Conservation (phyloP, 2,797 vertebrate genomes). For the Sylvilagus floridanus region DNA sequence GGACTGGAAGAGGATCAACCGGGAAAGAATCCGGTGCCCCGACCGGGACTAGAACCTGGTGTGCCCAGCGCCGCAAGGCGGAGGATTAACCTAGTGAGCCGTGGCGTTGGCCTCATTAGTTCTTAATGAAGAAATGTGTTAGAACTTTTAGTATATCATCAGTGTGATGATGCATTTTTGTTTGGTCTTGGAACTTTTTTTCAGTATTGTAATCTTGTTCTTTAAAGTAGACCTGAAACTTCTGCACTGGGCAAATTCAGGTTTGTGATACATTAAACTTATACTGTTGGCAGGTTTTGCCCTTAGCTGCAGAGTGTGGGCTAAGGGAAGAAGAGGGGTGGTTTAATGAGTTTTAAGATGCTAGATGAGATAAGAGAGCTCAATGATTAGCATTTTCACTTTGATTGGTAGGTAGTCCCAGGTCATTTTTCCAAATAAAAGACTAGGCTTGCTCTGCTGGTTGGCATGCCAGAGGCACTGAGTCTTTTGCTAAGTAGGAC, state of each 20-base stretch:
- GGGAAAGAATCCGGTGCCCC: too few species aligned
- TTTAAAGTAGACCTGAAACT: neutral
- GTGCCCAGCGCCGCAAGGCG: too few species aligned
- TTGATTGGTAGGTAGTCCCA: neutral
- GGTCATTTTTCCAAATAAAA: constrained; percentile 48
- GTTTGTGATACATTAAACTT: neutral
- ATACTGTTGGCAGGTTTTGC: neutral
- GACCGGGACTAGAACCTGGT: too few species aligned
- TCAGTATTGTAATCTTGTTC: neutral
- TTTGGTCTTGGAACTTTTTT: neutral
- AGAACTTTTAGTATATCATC: neutral
- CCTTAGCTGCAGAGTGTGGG: neutral
- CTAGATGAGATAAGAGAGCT: neutral
- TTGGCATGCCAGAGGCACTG: neutral
- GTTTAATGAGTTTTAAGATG: neutral
- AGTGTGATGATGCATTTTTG: constrained; percentile 18
- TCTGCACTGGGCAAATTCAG: neutral
- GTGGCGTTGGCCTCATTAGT: neutral
- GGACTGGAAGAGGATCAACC: too few species aligned
- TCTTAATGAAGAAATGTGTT: constrained; percentile 7
- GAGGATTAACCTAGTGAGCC: too few species aligned
- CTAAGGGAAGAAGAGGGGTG: neutral
- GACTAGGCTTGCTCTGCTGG: neutral
- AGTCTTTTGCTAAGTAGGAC: neutral
- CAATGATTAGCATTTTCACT: neutral